Conservation (phyloP, 2,113 vertebrate genomes). For the Meles meles region DNA sequence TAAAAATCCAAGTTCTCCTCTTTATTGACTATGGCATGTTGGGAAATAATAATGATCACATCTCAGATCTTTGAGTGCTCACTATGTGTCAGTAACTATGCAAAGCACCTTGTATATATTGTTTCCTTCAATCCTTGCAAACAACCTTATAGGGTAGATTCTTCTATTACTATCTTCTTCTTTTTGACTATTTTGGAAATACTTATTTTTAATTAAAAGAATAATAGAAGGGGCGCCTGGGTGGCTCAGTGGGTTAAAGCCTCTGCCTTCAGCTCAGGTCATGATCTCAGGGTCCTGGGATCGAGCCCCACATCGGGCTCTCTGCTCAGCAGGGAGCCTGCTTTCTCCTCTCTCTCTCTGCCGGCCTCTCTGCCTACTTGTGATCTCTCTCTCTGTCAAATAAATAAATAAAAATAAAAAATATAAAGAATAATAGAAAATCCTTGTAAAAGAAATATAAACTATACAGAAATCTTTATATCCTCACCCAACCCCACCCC, state of each 20-base stretch:
- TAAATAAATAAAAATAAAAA: too few relatives aligned
- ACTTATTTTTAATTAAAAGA: conserved; percentile 37
- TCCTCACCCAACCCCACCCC: neutral
- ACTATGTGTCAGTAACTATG: neutral
- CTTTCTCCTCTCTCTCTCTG: too few relatives aligned
- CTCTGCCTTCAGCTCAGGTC: too few relatives aligned
- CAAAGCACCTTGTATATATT: neutral
- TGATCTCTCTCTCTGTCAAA: too few relatives aligned
- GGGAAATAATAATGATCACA: conserved; percentile 1
- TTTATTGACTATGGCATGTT: conserved; percentile 2
- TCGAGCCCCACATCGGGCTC: too few relatives aligned
- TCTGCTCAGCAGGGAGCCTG: too few relatives aligned
- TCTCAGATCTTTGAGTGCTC: neutral
- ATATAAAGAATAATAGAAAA: conserved; percentile 28
- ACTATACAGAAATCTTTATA: neutral
- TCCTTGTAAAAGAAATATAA: neutral
- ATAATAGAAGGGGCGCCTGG: too few relatives aligned
- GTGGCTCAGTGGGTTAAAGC: too few relatives aligned
- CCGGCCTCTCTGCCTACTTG: too few relatives aligned
- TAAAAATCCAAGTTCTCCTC: neutral
- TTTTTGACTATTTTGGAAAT: conserved; percentile 10
- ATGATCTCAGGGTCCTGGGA: too few relatives aligned
- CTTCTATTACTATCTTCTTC: neutral
- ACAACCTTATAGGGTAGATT: neutral
- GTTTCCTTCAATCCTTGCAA: conserved; percentile 30